Conservation (phyloP, 1,140 invertebrate species). For the Rhopalosiphum padi region DNA sequence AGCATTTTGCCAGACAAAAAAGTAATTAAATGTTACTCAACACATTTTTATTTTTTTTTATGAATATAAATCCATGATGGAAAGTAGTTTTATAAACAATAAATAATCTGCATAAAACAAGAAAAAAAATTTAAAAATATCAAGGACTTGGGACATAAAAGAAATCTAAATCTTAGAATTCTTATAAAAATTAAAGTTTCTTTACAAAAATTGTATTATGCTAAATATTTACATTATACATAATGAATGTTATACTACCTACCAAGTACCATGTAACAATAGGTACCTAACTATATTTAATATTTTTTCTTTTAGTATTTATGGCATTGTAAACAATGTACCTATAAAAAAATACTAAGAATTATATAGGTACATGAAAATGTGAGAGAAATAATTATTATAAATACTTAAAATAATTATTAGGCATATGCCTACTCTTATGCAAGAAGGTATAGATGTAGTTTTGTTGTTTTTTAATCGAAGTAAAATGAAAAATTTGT, state of each 20-base stretch:
- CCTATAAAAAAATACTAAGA: not conserved
- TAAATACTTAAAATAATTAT: not conserved
- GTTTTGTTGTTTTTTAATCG: too few relatives aligned
- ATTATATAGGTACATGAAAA: not conserved
- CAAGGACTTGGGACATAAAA: not conserved
- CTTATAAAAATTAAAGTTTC: not conserved
- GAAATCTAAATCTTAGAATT: not conserved
- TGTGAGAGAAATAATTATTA: not conserved
- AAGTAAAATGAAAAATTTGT: too few relatives aligned
- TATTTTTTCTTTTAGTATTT: not conserved
- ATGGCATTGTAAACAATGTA: not conserved
- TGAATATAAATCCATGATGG: not conserved
- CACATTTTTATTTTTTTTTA: not conserved
- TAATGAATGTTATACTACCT: not conserved
- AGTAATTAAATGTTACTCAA: not conserved
- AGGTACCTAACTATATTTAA: not conserved
- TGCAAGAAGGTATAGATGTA: not conserved
- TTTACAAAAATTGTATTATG: not conserved
- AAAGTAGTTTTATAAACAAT: not conserved
- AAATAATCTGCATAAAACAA: not conserved
- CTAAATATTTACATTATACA: not conserved
- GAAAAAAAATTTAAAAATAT: not conserved
- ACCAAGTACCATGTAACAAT: not conserved
- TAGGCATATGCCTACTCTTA: not conserved
- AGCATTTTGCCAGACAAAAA: not conserved